A percentile compares a stretch with the other conserved stretches of the same genome.
These are phyloP conservation scores for Goniozus legneri DNA, from an alignment of 1,140 invertebrate species.

Conservation along the genomic window DNA sequence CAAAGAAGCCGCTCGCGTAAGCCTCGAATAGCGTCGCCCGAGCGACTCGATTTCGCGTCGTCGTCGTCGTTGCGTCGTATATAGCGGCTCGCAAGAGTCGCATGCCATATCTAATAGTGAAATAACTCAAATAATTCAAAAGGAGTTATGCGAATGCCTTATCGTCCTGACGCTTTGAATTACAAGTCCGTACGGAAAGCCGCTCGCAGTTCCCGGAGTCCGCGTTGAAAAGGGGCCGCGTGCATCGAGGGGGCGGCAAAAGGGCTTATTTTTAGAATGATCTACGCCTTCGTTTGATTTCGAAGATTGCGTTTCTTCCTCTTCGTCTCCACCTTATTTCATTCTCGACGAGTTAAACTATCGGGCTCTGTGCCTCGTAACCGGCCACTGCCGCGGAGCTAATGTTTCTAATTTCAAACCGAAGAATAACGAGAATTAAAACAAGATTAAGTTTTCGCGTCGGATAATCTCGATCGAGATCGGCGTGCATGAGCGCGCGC, in stretches of 20 bases:
- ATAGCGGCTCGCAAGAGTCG: conserved; percentile 17
- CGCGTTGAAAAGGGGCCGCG: conserved; percentile 10
- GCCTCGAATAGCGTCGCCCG: background rate
- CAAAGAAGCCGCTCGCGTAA: conserved; percentile 3
- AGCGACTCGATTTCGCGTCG: conserved; percentile 11
- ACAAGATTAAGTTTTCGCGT: conserved; percentile 15
- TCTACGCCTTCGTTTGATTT: conserved; percentile 42
- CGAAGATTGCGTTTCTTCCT: conserved; percentile 37
- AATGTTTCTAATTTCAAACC: conserved; percentile 19
- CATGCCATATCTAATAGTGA: conserved; percentile 52
- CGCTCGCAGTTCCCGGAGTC: conserved; percentile 12
- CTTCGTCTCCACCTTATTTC: too few species aligned
- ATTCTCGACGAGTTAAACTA: too few species aligned
- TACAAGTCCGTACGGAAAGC: conserved; percentile 21
- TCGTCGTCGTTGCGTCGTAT: conserved; percentile 5
- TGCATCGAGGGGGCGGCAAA: conserved; percentile 4
- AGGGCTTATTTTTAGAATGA: conserved; percentile 41
- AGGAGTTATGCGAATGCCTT: conserved; percentile 47
- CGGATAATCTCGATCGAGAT: conserved; percentile 36
- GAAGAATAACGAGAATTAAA: conserved; percentile 16
- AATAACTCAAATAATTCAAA: conserved; percentile 51
- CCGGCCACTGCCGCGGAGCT: conserved; percentile 6
- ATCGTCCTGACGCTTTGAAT: conserved; percentile 46
- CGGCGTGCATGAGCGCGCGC: conserved; percentile 38
- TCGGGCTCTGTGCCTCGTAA: too few species aligned